Evolutionary conservation across 2,113 vertebrate genomes (phyloP).

Genomic region (Marmota flaviventris): DNA sequence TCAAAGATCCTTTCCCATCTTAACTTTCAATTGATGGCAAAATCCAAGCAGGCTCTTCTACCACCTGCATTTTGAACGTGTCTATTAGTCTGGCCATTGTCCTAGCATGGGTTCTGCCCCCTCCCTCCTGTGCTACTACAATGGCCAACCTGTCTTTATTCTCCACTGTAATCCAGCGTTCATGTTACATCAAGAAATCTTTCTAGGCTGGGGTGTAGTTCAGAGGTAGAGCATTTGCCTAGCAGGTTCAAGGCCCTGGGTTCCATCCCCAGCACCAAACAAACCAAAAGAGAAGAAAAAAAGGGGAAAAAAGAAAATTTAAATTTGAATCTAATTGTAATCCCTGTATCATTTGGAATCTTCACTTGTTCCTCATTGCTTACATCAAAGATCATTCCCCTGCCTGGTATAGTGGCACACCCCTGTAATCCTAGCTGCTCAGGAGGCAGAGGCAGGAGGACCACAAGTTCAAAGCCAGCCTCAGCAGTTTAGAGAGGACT

Average conservation of each 20-base stretch:
- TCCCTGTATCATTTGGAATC: neutral
- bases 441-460: too few relatives aligned
- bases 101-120: neutral
- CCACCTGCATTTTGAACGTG: neutral
- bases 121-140: neutral
- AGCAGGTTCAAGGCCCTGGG: too few relatives aligned
- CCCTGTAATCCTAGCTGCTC: too few relatives aligned
- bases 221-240: too few relatives aligned
- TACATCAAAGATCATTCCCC: neutral
- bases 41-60: neutral
- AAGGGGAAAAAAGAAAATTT: too few relatives aligned
- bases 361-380: neutral
- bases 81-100: neutral
- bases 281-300: too few relatives aligned
- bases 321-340: neutral
- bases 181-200: neutral
- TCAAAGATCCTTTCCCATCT: constrained; percentile 36
- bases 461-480: too few relatives aligned
- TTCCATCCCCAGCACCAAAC: too few relatives aligned
- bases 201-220: neutral
- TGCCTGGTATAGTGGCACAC: neutral
- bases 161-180: neutral
- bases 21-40: neutral
- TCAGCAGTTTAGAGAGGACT: too few relatives aligned
- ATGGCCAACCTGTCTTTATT: constrained; percentile 20